A percentile compares a stretch with the other conserved stretches of the same genome.
Evolutionary conservation across 2,888 invertebrate species (phyloP).

Genomic region (Eueremaeus valkanovi): DNA sequence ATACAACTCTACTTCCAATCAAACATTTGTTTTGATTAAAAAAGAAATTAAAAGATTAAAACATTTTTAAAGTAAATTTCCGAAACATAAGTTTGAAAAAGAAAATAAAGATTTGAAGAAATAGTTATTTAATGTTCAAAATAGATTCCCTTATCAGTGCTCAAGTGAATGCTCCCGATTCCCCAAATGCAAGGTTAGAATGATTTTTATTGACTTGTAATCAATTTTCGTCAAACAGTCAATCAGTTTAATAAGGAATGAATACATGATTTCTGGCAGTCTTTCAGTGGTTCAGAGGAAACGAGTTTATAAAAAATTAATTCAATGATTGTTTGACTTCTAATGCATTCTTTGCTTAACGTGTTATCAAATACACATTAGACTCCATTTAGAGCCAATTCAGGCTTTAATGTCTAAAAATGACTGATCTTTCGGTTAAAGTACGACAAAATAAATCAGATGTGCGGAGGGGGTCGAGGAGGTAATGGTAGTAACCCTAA

Average conservation of each 20-base stretch:
- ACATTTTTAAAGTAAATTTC: no score
- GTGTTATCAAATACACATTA: neutral
- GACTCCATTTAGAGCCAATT: neutral
- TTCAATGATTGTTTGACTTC: neutral
- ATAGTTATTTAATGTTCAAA: neutral
- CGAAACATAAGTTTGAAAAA: no score
- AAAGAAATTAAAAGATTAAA: no score
- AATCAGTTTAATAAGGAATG: neutral
- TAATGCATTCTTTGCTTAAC: neutral
- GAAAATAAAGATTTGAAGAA: neutral
- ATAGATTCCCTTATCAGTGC: neutral
- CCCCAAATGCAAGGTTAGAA: no score
- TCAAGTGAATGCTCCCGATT: no score
- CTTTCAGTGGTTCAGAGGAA: neutral
- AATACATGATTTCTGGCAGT: neutral
- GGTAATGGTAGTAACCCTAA: no score
- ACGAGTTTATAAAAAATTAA: conserved; percentile 12
- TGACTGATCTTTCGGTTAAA: no score
- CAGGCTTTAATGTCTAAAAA: no score
- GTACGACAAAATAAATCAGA: no score
- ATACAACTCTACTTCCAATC: neutral
- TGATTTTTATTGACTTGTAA: neutral
- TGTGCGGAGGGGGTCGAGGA: no score
- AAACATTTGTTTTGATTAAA: neutral
- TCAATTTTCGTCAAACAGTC: conserved; percentile 7